phyloP scores from a whole-genome alignment of 1,140 invertebrate species.

The Aradophagus sp. region DNA sequence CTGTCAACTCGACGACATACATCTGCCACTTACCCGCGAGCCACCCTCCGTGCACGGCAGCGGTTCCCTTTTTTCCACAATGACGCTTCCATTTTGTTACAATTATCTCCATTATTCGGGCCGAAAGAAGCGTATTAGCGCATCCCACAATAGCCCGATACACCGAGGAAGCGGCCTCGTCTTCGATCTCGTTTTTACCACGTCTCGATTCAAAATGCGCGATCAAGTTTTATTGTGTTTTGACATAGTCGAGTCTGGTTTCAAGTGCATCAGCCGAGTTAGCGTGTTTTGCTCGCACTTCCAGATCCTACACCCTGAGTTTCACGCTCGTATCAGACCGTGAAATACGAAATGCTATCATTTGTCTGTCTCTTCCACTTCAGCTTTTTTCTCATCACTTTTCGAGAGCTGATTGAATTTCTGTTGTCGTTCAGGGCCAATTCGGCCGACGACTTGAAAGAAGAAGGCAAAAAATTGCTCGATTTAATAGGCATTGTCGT shows the following conservation, averaged over 20 bases:
- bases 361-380: no score
- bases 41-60: conserved; percentile 62
- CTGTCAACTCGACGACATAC: conserved; percentile 67
- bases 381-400: no score
- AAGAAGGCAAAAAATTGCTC: no score
- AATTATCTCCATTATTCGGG: conserved; percentile 69
- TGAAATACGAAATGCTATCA: no score
- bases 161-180: conserved; percentile 36
- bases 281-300: conserved; percentile 39
- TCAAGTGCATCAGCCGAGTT: conserved; percentile 52
- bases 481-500: no score
- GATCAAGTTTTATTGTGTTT: conserved; percentile 69
- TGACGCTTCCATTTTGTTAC: conserved; percentile 69
- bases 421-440: no score
- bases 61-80: conserved; percentile 64
- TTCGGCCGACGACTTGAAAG: no score
- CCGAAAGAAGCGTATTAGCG: conserved; percentile 63
- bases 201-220: conserved; percentile 30
- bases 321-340: no score
- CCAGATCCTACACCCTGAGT: conserved; percentile 45
- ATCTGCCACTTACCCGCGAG: conserved; percentile 67
- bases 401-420: no score
- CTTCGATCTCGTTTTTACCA: conserved; percentile 42
- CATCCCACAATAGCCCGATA: conserved; percentile 59
- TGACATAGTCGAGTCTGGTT: conserved; percentile 63